These are phyloP conservation scores for Hyalella azteca DNA, from an alignment of 2,888 invertebrate species.

Conservation along the genomic window DNA sequence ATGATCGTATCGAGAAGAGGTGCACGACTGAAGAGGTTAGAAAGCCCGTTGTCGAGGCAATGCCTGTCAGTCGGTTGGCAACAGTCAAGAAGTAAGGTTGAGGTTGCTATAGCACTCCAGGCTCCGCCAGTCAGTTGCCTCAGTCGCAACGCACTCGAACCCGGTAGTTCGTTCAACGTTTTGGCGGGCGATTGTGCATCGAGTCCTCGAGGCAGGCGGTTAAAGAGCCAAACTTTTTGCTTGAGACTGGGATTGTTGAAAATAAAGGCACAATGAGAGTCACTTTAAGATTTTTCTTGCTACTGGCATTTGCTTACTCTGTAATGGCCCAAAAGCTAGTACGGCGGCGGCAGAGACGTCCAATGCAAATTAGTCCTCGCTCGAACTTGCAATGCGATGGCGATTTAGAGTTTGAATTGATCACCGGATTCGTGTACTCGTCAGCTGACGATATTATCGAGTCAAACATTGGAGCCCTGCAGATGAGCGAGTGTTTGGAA, in stretches of 20 bases:
- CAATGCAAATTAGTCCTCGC: constrained; percentile 1
- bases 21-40: background rate
- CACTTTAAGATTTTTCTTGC: background rate
- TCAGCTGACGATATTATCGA: constrained; percentile 65
- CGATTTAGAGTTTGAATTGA: constrained; percentile 62
- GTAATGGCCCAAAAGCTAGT: background rate
- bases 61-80: constrained; percentile 34
- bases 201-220: background rate
- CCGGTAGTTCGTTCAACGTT: background rate
- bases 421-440: constrained; percentile 63
- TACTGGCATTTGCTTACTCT: background rate
- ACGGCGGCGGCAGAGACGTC: constrained; percentile 26
- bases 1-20: constrained; percentile 10
- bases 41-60: background rate
- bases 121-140: background rate
- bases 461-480: constrained; percentile 62
- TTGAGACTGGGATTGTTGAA: background rate
- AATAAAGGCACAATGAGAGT: background rate
- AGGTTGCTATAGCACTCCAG: constrained; percentile 5
- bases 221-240: background rate
- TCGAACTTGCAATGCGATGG: constrained; percentile 42
- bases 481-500: constrained; percentile 63
- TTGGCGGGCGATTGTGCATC: background rate
- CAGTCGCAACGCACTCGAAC: background rate
- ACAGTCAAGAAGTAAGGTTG: background rate